phyloP scores from a whole-genome alignment of 2,113 vertebrate species.

The Osmerus eperlanus region DNA sequence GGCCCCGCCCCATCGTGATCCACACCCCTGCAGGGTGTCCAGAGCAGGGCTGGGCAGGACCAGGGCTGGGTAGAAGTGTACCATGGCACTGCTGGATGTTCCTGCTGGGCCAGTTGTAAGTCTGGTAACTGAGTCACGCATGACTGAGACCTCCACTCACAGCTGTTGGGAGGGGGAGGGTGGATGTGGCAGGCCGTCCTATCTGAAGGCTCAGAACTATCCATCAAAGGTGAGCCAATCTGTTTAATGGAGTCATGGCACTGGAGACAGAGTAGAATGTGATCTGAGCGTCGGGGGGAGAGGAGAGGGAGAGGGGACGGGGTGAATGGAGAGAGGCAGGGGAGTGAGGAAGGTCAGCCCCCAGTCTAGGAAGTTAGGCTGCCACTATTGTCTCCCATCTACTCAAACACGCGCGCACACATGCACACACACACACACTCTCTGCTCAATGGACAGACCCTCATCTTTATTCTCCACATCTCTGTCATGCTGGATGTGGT shows the following conservation, averaged over 20 bases:
- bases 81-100: no score
- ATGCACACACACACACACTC: constrained; percentile 1
- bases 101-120: no score
- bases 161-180: no score
- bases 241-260: constrained; percentile 48
- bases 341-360: constrained; percentile 47
- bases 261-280: constrained; percentile 57
- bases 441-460: constrained; percentile 51
- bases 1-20: constrained; percentile 11
- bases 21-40: background rate
- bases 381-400: background rate
- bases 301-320: background rate
- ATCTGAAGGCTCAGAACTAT: constrained; percentile 19
- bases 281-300: constrained; percentile 36
- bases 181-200: no score
- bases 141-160: no score
- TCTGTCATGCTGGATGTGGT: constrained; percentile 64
- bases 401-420: constrained; percentile 6
- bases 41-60: no score
- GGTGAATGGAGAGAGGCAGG: constrained; percentile 20
- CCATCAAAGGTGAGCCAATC: constrained; percentile 49
- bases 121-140: no score
- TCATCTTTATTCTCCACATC: constrained; percentile 49
- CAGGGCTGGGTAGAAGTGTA: no score
- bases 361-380: constrained; percentile 51